Conservation (phyloP, 2,113 vertebrate species). For the Syngnathus scovelli region DNA sequence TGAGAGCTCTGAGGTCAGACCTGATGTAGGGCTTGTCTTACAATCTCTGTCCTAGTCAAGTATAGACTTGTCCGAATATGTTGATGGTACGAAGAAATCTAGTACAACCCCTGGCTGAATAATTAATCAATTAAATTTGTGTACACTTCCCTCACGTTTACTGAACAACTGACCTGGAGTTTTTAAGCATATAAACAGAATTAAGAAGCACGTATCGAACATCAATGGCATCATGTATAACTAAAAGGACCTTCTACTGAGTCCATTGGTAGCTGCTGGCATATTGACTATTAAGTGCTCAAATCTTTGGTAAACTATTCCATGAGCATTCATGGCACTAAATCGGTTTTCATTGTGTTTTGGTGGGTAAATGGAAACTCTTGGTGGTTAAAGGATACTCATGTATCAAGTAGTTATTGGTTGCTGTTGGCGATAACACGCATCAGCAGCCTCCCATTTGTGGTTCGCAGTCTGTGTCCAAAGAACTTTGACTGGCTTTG, state of each 20-base stretch:
- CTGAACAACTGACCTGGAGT: not conserved
- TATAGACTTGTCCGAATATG: not conserved
- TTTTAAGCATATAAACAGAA: not conserved
- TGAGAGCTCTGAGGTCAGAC: not conserved
- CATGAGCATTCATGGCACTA: not conserved
- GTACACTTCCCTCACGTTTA: not conserved
- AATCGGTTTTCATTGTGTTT: not conserved
- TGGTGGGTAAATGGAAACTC: constrained; percentile 4
- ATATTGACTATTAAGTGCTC: not conserved
- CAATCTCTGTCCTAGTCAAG: not conserved
- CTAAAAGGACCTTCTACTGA: not conserved
- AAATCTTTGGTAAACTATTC: not conserved
- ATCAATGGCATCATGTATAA: not conserved
- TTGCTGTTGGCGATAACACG: constrained; percentile 51
- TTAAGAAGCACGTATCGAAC: not conserved
- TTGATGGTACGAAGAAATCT: not conserved
- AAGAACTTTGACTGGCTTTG: constrained; percentile 47
- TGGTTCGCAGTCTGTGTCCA: constrained; percentile 48
- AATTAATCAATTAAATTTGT: too few relatives aligned
- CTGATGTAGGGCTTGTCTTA: not conserved
- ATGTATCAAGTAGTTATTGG: constrained; percentile 24
- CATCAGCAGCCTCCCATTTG: constrained; percentile 55
- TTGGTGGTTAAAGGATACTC: constrained; percentile 1
- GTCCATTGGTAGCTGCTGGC: not conserved
- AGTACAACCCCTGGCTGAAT: too few relatives aligned